Base-by-base conservation (phyloP, 2,888 invertebrate species). In the Papilio elwesi region DNA sequence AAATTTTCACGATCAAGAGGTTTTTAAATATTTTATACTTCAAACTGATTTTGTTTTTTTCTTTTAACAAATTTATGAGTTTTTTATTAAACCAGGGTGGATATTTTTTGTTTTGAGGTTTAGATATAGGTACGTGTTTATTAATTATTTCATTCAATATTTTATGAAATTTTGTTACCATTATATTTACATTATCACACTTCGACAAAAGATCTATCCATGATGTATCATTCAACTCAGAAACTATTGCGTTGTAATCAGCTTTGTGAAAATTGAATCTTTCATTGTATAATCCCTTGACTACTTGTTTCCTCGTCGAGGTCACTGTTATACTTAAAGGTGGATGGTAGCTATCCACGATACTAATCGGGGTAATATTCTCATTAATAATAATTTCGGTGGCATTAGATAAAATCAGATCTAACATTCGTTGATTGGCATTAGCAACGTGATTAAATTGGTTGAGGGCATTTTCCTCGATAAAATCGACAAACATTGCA, bases 1-100 rank as follows among this genome's bases (percentile, higher is more conserved):
- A 62, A 62, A 13, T 62, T 38, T 3, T 38, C 5, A 7, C 9
- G 8, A 8, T 62, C 62, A 62, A 62, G 43, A 43, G 59, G 6
- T 62, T 62, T 43, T n/a, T 62, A 38, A 38, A 43, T n/a, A 38
- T 62, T 62, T 62, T 62, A 10, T 43, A 62, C 38, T 62, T 62
- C 26, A 62, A 8, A 38, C 62, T 62, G n/a, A 38, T 2, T 62
- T n/a, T n/a, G n/a, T n/a, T n/a, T n/a, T n/a, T n/a, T n/a, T n/a
- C n/a, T n/a, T n/a, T n/a, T n/a, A n/a, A n/a, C n/a, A n/a, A n/a
- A n/a, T n/a, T n/a, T n/a, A n/a, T n/a, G n/a, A n/a, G n/a, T n/a
- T n/a, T n/a, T n/a, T n/a, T n/a, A n/a, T n/a, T n/a, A n/a, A n/a
- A n/a, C n/a, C n/a, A n/a, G n/a, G n/a, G n/a, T n/a, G 59, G 59